Percentiles rank a stretch among this genome's conserved stretches.
Conservation (phyloP, 2,113 vertebrate species). For the Lonchura striata region DNA sequence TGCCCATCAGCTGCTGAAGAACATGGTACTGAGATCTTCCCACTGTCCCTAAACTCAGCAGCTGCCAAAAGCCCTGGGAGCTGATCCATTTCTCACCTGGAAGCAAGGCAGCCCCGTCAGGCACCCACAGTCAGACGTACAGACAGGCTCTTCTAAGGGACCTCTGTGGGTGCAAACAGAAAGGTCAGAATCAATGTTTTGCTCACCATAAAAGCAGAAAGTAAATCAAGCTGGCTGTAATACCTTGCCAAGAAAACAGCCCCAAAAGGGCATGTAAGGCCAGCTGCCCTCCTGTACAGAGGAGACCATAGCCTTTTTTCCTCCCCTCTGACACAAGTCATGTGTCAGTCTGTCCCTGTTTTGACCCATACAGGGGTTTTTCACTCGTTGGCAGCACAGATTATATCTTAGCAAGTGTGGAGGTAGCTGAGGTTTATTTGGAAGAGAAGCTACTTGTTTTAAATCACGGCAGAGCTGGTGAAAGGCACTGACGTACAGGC, state of each 20-base stretch:
- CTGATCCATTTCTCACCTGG: constrained; percentile 15
- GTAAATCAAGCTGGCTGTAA: not conserved
- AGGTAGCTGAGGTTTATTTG: constrained; percentile 9
- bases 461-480: constrained; percentile 35
- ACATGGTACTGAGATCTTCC: rapidly evolving
- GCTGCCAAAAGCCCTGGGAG: not conserved
- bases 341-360: not conserved
- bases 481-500: constrained; percentile 25
- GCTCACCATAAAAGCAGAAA: not conserved
- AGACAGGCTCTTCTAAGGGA: not conserved
- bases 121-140: not conserved
- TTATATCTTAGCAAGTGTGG: not conserved
- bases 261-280: not conserved
- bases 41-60: not conserved
- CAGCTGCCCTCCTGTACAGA: not conserved
- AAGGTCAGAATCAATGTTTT: not conserved
- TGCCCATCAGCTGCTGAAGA: not conserved
- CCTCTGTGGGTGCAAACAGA: constrained; percentile 22
- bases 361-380: not conserved
- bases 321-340: not conserved
- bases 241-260: not conserved
- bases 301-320: not conserved
- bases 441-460: constrained; percentile 34
- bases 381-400: not conserved
- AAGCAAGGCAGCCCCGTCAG: not conserved